Evolutionary conservation across 2,797 vertebrate species (phyloP).

Genomic region (Sebastes variabilis): DNA sequence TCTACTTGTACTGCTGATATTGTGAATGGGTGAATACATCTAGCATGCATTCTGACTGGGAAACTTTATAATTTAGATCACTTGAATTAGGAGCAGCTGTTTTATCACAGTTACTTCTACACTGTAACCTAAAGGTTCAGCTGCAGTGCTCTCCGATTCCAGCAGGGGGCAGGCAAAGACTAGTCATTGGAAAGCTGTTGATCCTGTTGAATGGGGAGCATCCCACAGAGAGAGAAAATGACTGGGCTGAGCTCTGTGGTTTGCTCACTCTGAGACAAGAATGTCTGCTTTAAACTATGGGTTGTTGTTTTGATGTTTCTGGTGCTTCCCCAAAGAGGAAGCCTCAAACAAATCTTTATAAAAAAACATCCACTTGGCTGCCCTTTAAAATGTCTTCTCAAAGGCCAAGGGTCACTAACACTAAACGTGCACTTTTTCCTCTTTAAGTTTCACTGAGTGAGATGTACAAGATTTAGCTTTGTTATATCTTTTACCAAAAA

Average conservation of each 20-base stretch:
- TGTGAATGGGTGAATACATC: background rate
- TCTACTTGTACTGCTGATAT: background rate
- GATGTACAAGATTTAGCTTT: background rate
- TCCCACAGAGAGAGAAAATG: slow-evolving; percentile 21
- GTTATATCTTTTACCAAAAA: background rate
- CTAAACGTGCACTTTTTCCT: background rate
- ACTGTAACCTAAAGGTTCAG: no score
- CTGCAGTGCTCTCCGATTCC: slow-evolving; percentile 16
- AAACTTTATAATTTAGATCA: background rate
- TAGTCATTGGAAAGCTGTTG: background rate
- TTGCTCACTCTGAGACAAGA: slow-evolving; percentile 6
- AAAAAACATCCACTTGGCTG: background rate
- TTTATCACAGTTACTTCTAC: rapidly evolving
- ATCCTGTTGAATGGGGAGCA: background rate
- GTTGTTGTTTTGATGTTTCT: slow-evolving; percentile 37
- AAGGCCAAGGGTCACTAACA: background rate
- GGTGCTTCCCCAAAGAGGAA: background rate
- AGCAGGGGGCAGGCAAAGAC: slow-evolving; percentile 65
- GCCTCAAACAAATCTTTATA: background rate
- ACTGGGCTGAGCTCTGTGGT: slow-evolving; percentile 27
- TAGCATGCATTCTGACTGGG: no score
- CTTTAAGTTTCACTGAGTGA: background rate
- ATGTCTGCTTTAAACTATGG: slow-evolving; percentile 35
- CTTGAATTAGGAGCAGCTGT: slow-evolving; percentile 10
- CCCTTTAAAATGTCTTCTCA: background rate